Evolutionary conservation across 2,888 invertebrate genomes (phyloP).

Genomic region (Campoplex capitator): DNA sequence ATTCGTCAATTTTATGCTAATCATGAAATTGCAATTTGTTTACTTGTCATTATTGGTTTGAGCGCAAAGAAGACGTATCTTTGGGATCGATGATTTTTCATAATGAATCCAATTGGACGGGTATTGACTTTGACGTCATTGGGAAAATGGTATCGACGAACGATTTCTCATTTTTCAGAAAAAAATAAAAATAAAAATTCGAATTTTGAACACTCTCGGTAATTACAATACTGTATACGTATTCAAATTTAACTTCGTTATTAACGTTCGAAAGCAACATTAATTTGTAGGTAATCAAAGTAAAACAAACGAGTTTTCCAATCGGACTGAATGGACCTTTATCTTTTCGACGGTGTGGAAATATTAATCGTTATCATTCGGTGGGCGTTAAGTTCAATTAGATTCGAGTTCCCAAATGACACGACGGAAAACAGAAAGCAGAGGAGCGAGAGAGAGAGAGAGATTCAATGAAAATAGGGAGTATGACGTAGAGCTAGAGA

Average conservation of each 20-base stretch:
- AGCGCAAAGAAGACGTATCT: too few species aligned
- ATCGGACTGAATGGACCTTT: background rate
- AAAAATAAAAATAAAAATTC: too few species aligned
- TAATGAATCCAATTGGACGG: background rate
- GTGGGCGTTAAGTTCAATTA: slow-evolving; percentile 12
- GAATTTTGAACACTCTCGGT: too few species aligned
- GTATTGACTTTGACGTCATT: too few species aligned
- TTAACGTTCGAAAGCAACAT: background rate
- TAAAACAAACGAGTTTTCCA: background rate
- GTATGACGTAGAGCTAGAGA: background rate
- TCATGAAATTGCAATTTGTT: background rate
- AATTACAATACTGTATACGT: background rate
- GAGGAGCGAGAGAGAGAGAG: background rate
- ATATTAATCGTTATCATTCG: slow-evolving; percentile 10
- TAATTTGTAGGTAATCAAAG: background rate
- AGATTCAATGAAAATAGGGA: background rate
- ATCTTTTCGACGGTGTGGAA: background rate
- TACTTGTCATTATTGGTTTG: background rate
- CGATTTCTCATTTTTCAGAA: background rate
- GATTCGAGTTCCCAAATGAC: slow-evolving; percentile 13
- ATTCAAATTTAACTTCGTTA: background rate
- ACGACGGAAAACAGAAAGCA: background rate
- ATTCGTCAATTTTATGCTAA: background rate
- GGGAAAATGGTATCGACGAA: too few species aligned
- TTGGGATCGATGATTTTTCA: too few species aligned